Conservation (phyloP, 2,888 invertebrate species). For the Apodemia mormo region DNA sequence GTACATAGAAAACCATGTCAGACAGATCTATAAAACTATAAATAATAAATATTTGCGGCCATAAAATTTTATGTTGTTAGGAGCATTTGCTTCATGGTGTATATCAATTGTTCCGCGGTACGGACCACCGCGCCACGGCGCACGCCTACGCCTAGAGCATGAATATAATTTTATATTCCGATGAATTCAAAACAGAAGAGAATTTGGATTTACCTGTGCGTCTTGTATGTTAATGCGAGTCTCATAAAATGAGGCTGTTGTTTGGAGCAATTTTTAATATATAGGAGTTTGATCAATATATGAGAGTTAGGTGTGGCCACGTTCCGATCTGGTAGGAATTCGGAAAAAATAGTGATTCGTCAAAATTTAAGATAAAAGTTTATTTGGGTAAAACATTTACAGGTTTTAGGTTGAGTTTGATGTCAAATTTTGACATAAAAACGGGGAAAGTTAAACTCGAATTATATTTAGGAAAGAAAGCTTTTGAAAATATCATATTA, state of each 20-base stretch:
- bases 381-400: no score
- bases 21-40: constrained; percentile 66
- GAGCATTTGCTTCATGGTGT: constrained; percentile 54
- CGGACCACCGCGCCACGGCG: constrained; percentile 37
- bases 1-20: constrained; percentile 52
- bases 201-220: neutral
- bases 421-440: no score
- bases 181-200: constrained; percentile 15
- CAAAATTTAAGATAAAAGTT: no score
- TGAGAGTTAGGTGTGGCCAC: no score
- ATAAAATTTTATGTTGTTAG: constrained; percentile 72
- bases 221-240: neutral
- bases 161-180: constrained; percentile 35
- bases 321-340: no score
- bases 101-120: constrained; percentile 55
- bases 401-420: no score
- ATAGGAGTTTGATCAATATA: no score
- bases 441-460: no score
- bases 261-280: neutral
- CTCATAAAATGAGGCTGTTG: neutral
- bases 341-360: no score
- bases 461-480: no score
- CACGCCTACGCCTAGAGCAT: constrained; percentile 32
- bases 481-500: no score
- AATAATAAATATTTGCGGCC: constrained; percentile 72